Conservation (phyloP, 2,113 vertebrate genomes). For the Grus americana region DNA sequence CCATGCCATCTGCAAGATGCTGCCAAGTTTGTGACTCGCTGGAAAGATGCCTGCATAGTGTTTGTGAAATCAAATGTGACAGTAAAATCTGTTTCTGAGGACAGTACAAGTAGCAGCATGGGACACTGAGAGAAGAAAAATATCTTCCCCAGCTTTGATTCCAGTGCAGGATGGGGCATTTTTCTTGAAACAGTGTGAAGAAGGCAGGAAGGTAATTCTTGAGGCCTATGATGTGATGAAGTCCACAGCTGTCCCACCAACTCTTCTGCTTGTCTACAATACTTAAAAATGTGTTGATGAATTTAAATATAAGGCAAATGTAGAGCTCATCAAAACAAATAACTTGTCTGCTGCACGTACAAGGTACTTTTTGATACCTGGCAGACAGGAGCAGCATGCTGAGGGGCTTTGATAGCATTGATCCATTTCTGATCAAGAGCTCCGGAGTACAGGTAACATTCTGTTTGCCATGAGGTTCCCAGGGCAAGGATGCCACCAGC, state of each 20-base stretch:
- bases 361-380: not conserved
- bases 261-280: not conserved
- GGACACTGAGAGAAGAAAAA: not conserved
- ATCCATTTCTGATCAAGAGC: not conserved
- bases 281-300: not conserved
- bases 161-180: not conserved
- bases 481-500: not conserved
- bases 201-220: not conserved
- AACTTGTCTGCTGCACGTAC: not conserved
- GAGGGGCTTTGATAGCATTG: not conserved
- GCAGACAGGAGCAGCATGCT: not conserved
- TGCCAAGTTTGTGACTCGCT: constrained; percentile 20
- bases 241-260: not conserved
- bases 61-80: constrained; percentile 56
- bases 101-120: not conserved
- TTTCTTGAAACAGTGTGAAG: not conserved
- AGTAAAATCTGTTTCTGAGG: constrained; percentile 22
- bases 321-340: not conserved
- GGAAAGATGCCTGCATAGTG: not conserved
- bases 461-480: not conserved
- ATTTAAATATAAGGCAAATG: not conserved
- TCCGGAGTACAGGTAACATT: not conserved
- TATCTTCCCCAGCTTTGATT: not conserved
- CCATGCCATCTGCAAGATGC: not conserved
- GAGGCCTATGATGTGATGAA: not conserved